Conservation (phyloP, 2,888 invertebrate species). For the Rhagonycha lutea region DNA sequence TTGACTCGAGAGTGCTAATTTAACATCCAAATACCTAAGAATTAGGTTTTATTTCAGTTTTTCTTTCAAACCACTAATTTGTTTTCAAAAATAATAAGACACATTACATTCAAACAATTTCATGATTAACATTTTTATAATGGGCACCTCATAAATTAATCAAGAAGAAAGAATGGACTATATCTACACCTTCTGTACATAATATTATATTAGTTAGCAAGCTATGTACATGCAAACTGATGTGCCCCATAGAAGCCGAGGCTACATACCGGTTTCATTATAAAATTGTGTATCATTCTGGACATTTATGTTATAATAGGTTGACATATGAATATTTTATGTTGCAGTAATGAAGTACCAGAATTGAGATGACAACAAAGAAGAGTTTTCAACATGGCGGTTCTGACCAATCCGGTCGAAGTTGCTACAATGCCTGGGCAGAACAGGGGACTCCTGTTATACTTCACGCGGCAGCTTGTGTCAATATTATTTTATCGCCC, state of each 20-base stretch:
- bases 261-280: background rate
- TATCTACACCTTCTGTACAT: background rate
- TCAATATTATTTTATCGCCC: conserved; percentile 51
- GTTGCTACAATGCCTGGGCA: conserved; percentile 37
- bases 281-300: background rate
- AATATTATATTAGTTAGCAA: background rate
- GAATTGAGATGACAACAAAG: conserved; percentile 26
- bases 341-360: conserved; percentile 18
- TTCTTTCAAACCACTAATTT: background rate
- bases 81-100: background rate
- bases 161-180: background rate
- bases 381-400: conserved; percentile 46
- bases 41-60: background rate
- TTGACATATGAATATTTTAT: conserved; percentile 26
- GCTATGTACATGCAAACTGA: background rate
- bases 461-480: conserved; percentile 49
- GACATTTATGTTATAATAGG: background rate
- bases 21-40: too few species aligned
- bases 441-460: conserved; percentile 43
- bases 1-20: background rate
- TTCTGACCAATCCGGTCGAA: conserved; percentile 46
- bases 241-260: background rate
- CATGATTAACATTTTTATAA: background rate
- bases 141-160: background rate
- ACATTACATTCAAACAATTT: background rate